Conservation (phyloP, 2,888 invertebrate genomes). For the Dryobotodes eremita region DNA sequence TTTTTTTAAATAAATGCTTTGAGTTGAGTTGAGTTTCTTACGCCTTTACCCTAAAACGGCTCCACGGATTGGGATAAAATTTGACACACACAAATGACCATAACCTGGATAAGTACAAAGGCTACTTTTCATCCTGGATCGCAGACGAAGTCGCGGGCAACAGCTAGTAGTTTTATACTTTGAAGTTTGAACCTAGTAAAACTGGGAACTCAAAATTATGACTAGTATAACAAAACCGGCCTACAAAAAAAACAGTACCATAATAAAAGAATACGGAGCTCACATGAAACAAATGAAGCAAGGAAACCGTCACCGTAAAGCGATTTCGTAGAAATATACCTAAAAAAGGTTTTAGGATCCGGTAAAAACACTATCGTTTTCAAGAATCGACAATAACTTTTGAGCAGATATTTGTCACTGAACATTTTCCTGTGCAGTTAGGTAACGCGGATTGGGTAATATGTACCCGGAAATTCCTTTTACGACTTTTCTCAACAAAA, state of each 20-base stretch:
- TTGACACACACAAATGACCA: too few relatives aligned
- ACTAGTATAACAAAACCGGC: constrained; percentile 20
- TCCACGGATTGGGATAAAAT: too few relatives aligned
- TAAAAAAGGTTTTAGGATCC: constrained; percentile 47
- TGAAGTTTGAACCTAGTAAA: too few relatives aligned
- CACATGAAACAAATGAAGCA: constrained; percentile 52
- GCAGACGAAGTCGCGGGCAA: too few relatives aligned
- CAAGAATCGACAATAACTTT: constrained; percentile 53
- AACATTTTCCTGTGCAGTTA: constrained; percentile 23
- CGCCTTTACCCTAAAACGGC: too few relatives aligned
- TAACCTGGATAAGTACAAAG: too few relatives aligned
- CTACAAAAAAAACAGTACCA: constrained; percentile 17
- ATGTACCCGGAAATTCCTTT: constrained; percentile 1
- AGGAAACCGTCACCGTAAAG: constrained; percentile 40
- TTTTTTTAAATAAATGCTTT: too few relatives aligned
- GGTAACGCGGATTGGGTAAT: background rate
- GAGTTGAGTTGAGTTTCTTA: too few relatives aligned
- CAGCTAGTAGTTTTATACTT: too few relatives aligned
- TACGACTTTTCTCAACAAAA: constrained; percentile 13
- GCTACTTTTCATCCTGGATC: too few relatives aligned
- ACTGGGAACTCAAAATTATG: background rate
- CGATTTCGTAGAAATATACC: constrained; percentile 52
- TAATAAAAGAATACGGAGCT: constrained; percentile 40
- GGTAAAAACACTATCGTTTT: constrained; percentile 53
- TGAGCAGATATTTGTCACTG: constrained; percentile 51